A percentile compares a stretch with the other conserved stretches of the same genome.
phyloP scores from a whole-genome alignment of 2,888 invertebrate species.

The Galeruca laticollis region DNA sequence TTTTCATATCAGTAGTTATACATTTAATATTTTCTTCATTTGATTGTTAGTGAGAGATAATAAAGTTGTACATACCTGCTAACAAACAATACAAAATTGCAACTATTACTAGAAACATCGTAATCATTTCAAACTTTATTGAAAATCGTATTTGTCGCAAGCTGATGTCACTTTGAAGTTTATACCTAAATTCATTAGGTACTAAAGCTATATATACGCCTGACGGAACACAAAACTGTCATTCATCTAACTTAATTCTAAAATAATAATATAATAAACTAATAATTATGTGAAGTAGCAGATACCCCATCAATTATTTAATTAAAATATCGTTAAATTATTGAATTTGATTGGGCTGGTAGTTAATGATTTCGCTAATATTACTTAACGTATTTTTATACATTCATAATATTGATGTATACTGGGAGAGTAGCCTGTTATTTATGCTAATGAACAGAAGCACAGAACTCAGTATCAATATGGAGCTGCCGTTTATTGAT shows the following conservation, averaged over 20 bases:
- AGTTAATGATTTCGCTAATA: background rate
- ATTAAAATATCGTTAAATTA: conserved; percentile 1
- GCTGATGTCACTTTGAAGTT: background rate
- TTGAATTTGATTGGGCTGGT: background rate
- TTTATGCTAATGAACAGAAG: too few species aligned
- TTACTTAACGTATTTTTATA: background rate
- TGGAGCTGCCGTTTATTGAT: too few species aligned
- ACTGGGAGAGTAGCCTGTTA: too few species aligned
- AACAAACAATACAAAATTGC: background rate
- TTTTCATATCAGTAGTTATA: too few species aligned
- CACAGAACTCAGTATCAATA: too few species aligned
- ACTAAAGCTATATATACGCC: background rate
- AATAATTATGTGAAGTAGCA: background rate
- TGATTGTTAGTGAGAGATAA: background rate
- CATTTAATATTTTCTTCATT: background rate
- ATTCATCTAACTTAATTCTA: background rate
- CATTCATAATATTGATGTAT: too few species aligned
- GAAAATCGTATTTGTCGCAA: too few species aligned
- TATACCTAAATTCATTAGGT: too few species aligned
- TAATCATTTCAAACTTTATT: too few species aligned
- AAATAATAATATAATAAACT: background rate
- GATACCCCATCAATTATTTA: background rate
- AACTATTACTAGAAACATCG: background rate
- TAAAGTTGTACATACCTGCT: background rate
- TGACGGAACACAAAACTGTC: background rate